phyloP scores from a whole-genome alignment of 1,140 invertebrate genomes.

The Hyles vespertilio region DNA sequence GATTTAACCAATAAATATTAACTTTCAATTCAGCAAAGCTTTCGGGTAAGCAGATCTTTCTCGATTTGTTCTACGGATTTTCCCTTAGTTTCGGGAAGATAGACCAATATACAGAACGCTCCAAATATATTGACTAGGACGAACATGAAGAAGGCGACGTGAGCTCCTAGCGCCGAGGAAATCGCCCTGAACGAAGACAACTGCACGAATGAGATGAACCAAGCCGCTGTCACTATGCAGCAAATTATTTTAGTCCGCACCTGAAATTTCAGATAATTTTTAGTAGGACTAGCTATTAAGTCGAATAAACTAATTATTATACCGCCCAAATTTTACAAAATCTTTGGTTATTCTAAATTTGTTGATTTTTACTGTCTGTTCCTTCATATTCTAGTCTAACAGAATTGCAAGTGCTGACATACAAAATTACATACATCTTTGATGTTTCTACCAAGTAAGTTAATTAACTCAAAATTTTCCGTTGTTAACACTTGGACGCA shows the following conservation, averaged over 20 bases:
- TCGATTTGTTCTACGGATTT: conserved; percentile 36
- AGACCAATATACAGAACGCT: conserved; percentile 22
- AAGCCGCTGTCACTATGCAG: conserved; percentile 33
- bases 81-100: conserved; percentile 42
- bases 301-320: neutral
- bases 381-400: too few species aligned
- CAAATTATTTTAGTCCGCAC: conserved; percentile 51
- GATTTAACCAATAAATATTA: too few species aligned
- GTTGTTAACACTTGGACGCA: too few species aligned
- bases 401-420: too few species aligned
- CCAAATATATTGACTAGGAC: conserved; percentile 33
- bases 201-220: conserved; percentile 39
- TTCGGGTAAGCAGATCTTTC: conserved; percentile 2
- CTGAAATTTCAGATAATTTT: conserved; percentile 46
- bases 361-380: too few species aligned
- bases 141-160: conserved; percentile 41
- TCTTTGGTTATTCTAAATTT: too few species aligned
- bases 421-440: too few species aligned
- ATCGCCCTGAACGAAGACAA: conserved; percentile 31
- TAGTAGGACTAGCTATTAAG: too few species aligned
- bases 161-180: conserved; percentile 26
- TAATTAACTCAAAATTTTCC: too few species aligned
- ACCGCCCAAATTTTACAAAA: too few species aligned
- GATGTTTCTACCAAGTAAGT: too few species aligned
- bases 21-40: neutral